phyloP scores from a whole-genome alignment of 2,797 vertebrate species.

The Garrulus glandarius region DNA sequence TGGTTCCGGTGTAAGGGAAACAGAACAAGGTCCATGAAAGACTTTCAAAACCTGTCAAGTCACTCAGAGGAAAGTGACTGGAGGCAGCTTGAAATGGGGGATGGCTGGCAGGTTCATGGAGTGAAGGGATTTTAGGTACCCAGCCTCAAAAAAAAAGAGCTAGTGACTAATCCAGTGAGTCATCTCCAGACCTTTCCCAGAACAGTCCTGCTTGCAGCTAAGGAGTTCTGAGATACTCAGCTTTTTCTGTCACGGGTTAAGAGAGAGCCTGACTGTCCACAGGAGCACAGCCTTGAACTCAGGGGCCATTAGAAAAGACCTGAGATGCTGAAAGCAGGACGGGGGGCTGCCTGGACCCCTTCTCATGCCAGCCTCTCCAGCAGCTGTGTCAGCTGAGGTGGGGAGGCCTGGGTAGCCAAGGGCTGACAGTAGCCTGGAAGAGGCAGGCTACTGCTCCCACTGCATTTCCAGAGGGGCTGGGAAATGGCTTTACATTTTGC shows the following conservation, averaged over 20 bases:
- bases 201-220: not conserved
- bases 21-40: not conserved
- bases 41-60: not conserved
- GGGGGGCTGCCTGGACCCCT: not conserved
- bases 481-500: not conserved
- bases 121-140: not conserved
- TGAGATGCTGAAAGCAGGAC: not conserved
- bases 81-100: not conserved
- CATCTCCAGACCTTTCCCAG: slow-evolving; percentile 16
- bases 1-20: not conserved
- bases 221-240: not conserved
- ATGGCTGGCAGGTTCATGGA: not conserved
- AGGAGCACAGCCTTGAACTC: not conserved
- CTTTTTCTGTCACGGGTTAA: not conserved
- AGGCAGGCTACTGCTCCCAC: not conserved
- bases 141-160: not conserved
- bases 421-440: not conserved
- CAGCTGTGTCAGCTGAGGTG: not conserved
- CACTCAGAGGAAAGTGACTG: not conserved
- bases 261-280: not conserved
- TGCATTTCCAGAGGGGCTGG: not conserved
- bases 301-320: not conserved
- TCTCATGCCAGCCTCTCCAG: not conserved
- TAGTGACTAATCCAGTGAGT: slow-evolving; percentile 34
- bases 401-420: not conserved